Conservation (phyloP, 2,888 invertebrate genomes). For the Trissoscelio sp. region DNA sequence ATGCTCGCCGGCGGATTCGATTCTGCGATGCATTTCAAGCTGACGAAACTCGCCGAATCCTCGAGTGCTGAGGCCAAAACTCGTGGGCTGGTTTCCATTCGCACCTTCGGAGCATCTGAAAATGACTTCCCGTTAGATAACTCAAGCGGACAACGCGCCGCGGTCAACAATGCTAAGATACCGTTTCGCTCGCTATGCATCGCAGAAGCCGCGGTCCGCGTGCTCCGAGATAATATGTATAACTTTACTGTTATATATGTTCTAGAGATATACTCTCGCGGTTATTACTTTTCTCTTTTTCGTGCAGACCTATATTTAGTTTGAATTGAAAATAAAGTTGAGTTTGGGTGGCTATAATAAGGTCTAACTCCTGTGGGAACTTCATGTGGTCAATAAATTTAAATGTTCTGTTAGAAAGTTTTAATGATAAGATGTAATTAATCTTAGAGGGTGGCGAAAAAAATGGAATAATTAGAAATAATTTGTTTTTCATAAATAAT, state of each 20-base stretch:
- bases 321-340: conserved; percentile 9
- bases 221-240: conserved; percentile 39
- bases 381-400: neutral
- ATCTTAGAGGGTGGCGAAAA: too few relatives aligned
- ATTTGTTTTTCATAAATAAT: too few relatives aligned
- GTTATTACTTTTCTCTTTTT: conserved; percentile 27
- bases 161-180: conserved; percentile 65
- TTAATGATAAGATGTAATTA: too few relatives aligned
- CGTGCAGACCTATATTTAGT: conserved; percentile 21
- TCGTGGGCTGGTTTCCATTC: conserved; percentile 84
- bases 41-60: conserved; percentile 84
- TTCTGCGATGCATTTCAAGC: conserved; percentile 85
- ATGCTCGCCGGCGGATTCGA: conserved; percentile 85
- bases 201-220: conserved; percentile 60
- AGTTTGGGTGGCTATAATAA: neutral
- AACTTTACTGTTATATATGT: conserved; percentile 53
- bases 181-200: conserved; percentile 70
- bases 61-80: conserved; percentile 83
- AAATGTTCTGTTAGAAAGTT: too few relatives aligned
- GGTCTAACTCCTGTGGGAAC: neutral
- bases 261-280: conserved; percentile 17
- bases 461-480: too few relatives aligned
- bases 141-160: conserved; percentile 11
- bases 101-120: conserved; percentile 85
- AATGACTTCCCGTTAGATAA: conserved; percentile 64